A percentile compares a stretch with the other conserved stretches of the same genome.
Evolutionary conservation across 2,113 vertebrate genomes (phyloP).

Genomic region (Phyllostomus discolor): DNA sequence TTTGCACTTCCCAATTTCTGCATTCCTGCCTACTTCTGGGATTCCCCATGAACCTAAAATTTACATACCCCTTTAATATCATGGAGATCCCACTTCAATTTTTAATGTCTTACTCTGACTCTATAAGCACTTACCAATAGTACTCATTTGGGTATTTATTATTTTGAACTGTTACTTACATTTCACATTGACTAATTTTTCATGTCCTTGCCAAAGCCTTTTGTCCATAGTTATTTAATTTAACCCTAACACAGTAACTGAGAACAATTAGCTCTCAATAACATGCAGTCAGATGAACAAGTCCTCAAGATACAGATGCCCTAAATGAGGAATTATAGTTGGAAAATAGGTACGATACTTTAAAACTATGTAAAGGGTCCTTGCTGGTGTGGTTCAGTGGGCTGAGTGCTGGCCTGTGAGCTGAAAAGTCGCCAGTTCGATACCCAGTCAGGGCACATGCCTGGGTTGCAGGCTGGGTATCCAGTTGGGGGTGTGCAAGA

Average conservation of each 20-base stretch:
- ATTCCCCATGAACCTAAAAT: constrained; percentile 9
- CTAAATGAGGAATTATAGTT: background rate
- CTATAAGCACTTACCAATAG: background rate
- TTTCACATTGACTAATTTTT: constrained; percentile 2
- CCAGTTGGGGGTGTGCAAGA: too few species aligned
- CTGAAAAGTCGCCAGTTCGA: too few species aligned
- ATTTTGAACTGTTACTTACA: constrained; percentile 15
- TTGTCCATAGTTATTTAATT: background rate
- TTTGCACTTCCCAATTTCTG: background rate
- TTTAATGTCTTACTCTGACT: background rate
- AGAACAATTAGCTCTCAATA: constrained; percentile 25
- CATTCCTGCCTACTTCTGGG: background rate
- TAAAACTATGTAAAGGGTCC: background rate
- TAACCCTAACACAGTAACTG: constrained; percentile 19
- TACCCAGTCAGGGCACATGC: too few species aligned
- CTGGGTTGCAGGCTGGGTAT: too few species aligned
- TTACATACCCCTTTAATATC: background rate
- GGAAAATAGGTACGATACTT: background rate
- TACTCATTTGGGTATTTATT: background rate
- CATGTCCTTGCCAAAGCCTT: constrained; percentile 27
- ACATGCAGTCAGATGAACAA: background rate
- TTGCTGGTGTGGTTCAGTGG: too few species aligned
- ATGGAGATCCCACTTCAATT: background rate
- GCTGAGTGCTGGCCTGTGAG: too few species aligned
- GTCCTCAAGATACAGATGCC: constrained; percentile 28